A percentile compares a stretch with the other conserved stretches of the same genome.
phyloP scores from a whole-genome alignment of 2,888 invertebrate species.

The Artemia sp. region DNA sequence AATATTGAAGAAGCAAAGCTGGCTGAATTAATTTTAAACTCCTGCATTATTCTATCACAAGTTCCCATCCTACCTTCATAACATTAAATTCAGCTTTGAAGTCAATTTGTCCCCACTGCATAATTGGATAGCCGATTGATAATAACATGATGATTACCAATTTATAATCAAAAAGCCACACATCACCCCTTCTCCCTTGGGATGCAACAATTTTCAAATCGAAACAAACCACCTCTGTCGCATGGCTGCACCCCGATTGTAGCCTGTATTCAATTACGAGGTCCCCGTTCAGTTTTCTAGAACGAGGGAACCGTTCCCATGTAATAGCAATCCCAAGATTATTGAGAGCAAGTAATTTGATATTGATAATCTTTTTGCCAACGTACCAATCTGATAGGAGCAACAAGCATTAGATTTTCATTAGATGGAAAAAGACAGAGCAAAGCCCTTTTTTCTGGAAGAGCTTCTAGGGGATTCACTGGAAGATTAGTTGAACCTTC shows the following conservation, averaged over 20 bases:
- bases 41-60: too few relatives aligned
- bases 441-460: too few relatives aligned
- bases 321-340: slow-evolving; percentile 10
- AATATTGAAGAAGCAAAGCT: too few relatives aligned
- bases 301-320: slow-evolving; percentile 13
- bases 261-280: slow-evolving; percentile 13
- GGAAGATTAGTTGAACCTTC: too few relatives aligned
- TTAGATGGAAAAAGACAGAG: not conserved
- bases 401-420: slow-evolving; percentile 15
- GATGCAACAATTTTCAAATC: slow-evolving; percentile 15
- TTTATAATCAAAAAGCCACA: slow-evolving; percentile 9
- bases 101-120: not conserved
- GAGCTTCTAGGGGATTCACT: too few relatives aligned
- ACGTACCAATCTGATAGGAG: slow-evolving; percentile 15
- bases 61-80: too few relatives aligned
- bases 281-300: not conserved
- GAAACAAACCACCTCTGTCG: slow-evolving; percentile 8
- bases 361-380: slow-evolving; percentile 13
- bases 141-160: slow-evolving; percentile 13
- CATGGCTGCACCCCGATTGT: slow-evolving; percentile 11
- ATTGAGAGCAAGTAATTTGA: slow-evolving; percentile 12
- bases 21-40: too few relatives aligned
- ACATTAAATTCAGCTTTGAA: not conserved
- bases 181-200: slow-evolving; percentile 9
- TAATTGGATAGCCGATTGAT: slow-evolving; percentile 11